Evolutionary conservation across 2,113 vertebrate species (phyloP).

Genomic region (Thunnus maccoyii): DNA sequence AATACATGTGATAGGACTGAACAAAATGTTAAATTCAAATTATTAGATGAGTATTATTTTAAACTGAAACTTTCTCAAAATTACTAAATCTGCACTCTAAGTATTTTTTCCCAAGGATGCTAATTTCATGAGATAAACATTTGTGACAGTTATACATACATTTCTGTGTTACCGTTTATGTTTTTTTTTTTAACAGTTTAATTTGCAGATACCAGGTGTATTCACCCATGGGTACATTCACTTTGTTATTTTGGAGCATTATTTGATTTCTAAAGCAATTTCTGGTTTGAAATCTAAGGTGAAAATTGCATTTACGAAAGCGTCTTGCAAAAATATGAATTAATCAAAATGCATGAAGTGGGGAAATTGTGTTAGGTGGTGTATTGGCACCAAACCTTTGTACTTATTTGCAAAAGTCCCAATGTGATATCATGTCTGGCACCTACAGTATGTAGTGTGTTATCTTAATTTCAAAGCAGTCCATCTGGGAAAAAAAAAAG

Average conservation of each 20-base stretch:
- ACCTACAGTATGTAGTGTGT: slow-evolving; percentile 15
- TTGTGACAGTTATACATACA: not conserved
- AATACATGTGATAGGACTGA: not conserved
- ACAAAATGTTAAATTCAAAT: not conserved
- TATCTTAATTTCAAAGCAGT: slow-evolving; percentile 50
- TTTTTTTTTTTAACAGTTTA: slow-evolving; percentile 17
- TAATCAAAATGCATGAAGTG: slow-evolving; percentile 43
- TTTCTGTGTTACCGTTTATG: not conserved
- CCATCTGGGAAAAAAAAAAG: slow-evolving; percentile 2
- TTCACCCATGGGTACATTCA: not conserved
- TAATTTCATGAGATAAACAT: not conserved
- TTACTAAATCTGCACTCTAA: no score
- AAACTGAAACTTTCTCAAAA: no score
- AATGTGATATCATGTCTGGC: slow-evolving; percentile 42
- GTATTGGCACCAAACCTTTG: slow-evolving; percentile 28
- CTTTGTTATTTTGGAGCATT: slow-evolving; percentile 21
- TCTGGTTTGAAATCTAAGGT: slow-evolving; percentile 33
- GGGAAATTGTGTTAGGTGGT: slow-evolving; percentile 20
- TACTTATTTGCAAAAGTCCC: slow-evolving; percentile 35
- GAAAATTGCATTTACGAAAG: slow-evolving; percentile 50
- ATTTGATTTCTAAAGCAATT: slow-evolving; percentile 35
- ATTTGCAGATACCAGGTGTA: slow-evolving; percentile 25
- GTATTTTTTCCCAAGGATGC: not conserved
- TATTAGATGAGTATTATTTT: not conserved
- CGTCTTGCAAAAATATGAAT: slow-evolving; percentile 26